Base-by-base conservation (phyloP, 92 coral and sea anemone species). In the Chrysogorgia sp. region DNA sequence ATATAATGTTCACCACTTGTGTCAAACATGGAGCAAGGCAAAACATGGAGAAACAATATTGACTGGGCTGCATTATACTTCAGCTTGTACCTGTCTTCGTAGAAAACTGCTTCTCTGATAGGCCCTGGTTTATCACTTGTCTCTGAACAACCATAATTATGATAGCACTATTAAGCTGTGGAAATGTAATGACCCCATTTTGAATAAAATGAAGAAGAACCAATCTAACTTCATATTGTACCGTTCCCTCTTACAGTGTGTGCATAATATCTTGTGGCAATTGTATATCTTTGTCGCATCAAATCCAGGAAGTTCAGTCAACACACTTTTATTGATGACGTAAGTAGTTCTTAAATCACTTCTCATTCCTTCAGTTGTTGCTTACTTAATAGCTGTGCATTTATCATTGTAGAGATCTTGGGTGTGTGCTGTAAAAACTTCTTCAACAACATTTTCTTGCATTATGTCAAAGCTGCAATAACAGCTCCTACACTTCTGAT, bases 11-110 rank as follows among this genome's bases (percentile, higher is more conserved):
- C 80, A 61, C 77, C 77, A 60, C 71, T 29, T 25, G 65, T 71
- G 67, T 75, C 80, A 88, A 68, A n/a, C n/a, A n/a, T n/a, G n/a
- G n/a, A n/a, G 71, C 78, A 89, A 59, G 88, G 84, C 81, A 89
- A 56, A 31, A 81, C 34, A 63, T 75, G 48, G 10, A 79, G 80
- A 26, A 71, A 59, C 76, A 74, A 21, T 69, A 64, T 37, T 67
- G 75, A 23, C 37, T 67, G 75, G 40, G 75, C 75, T 40, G 57
- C 75, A 1, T 67, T 67, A 43, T 67, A 67, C 26, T 67, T 67
- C 24, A 67, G 31, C 57, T 67, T 67, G 75, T 40, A 67, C 50
- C 15, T 67, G 32, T 67, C 74, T 67, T 37, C 56, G 9, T 50
- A 20, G 33, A 25, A 25, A 67, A 40, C 43, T n/a, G n/a, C n/a